A percentile compares a stretch with the other conserved stretches of the same genome.
Conservation (phyloP, 92 coral and sea anemone species). For the Blastomussa wellsi region DNA sequence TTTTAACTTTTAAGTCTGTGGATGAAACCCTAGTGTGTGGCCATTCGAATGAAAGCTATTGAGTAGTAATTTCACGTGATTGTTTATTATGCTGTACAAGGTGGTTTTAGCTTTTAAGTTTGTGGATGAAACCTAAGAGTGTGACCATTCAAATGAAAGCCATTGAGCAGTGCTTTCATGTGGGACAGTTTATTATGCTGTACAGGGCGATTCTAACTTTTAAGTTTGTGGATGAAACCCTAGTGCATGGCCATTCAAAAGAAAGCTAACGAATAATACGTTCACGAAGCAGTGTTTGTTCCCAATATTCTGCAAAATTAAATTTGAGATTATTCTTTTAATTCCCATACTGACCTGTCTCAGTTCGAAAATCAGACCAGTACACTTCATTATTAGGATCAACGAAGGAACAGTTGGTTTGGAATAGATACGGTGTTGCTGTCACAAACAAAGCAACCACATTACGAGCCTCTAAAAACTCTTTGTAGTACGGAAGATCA, state of each 20-base stretch:
- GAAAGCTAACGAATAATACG: no score
- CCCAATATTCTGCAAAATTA: background rate
- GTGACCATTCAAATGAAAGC: background rate
- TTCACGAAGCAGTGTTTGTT: no score
- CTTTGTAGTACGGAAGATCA: constrained; percentile 88
- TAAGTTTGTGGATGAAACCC: no score
- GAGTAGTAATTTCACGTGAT: no score
- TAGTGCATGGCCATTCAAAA: no score
- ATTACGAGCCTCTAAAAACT: constrained; percentile 79
- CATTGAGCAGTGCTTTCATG: background rate
- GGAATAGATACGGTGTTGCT: constrained; percentile 91
- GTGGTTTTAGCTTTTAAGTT: constrained; percentile 22
- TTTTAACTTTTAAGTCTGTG: no score
- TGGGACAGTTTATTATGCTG: no score
- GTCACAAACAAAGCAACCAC: constrained; percentile 83
- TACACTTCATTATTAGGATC: constrained; percentile 92
- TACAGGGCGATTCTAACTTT: no score
- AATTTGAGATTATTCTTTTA: background rate
- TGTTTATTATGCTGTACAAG: background rate
- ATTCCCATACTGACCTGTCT: constrained; percentile 72
- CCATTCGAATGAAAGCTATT: no score
- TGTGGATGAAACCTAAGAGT: background rate
- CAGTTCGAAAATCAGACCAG: constrained; percentile 84
- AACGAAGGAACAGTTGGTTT: constrained; percentile 87
- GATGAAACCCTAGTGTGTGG: no score